Evolutionary conservation across 2,113 vertebrate genomes (phyloP).

Genomic region (Seriola dumerili): DNA sequence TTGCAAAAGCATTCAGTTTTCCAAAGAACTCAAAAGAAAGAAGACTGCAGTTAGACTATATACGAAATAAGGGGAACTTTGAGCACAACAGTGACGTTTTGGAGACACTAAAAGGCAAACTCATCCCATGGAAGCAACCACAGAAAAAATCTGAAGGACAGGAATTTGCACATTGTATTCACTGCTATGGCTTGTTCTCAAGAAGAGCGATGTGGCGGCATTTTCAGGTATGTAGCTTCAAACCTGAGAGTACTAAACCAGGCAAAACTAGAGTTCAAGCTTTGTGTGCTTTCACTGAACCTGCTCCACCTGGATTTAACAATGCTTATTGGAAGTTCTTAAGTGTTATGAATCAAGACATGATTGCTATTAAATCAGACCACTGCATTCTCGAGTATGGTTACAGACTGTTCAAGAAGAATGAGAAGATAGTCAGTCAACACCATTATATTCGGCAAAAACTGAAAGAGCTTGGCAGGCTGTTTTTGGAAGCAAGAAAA

Average conservation of each 20-base stretch:
- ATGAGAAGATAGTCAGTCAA: constrained; percentile 10
- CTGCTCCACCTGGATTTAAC: neutral
- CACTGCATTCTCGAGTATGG: neutral
- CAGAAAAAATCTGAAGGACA: constrained; percentile 5
- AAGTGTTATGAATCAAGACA: constrained; percentile 28
- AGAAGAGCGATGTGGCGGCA: constrained; percentile 20
- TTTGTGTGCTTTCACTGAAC: constrained; percentile 39
- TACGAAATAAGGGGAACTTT: constrained; percentile 32
- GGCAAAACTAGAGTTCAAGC: constrained; percentile 34
- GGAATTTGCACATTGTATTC: neutral
- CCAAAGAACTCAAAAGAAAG: constrained; percentile 31
- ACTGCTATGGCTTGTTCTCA: constrained; percentile 25
- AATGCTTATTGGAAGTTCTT: constrained; percentile 40
- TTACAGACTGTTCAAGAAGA: constrained; percentile 21
- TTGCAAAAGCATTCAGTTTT: constrained; percentile 13
- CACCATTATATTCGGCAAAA: constrained; percentile 25
- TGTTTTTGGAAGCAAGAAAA: neutral
- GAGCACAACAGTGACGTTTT: neutral
- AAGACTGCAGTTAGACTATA: neutral
- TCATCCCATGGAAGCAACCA: constrained; percentile 24
- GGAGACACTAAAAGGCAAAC: neutral
- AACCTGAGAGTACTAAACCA: neutral
- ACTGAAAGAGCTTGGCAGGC: constrained; percentile 41
- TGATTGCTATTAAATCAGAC: neutral
- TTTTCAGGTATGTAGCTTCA: constrained; percentile 31